Evolutionary conservation across 2,888 invertebrate species (phyloP), one percentile per base, ranked within the genome.

Genomic region (Colletes collaris): DNA sequence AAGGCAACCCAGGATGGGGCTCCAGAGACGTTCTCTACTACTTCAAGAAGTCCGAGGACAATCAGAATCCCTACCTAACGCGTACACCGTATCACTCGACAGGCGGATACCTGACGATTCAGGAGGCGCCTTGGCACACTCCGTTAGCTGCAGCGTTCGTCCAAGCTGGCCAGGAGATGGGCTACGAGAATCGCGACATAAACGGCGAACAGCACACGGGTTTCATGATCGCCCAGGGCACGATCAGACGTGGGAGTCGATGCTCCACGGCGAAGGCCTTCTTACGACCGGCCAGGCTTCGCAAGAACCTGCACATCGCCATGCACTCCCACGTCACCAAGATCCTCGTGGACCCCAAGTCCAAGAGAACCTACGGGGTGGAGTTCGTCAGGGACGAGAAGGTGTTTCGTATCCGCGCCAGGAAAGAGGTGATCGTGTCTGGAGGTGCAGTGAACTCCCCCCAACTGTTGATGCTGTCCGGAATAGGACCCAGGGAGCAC

Each of bases 391-490:
- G 97, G 59, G 96, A 97, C 67, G 96, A 96, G 64, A 95, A 96
- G 93, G 90, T 96, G 0, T 95, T 96, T 87, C 94, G 96, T 64
- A 95, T 97, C 2, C 93, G 96, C 75, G 97, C 98, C 0, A 95
- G 95, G 49, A 97, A 97, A 91, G 98, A 98, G 92, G 97, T 99
- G 0, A 97, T 99, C 64, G 91, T 99, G 2, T 97, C 97, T 0
- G 98, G 96, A 0, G 99, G 99, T 0, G 95, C 99, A 0, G 95
- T 99, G 0, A 99, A 98, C 91, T 97, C 98, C 0, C 98, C 99
- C 0, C 99, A 99, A 91, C 90, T 99, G 2, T 93, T 99, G 53
- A 98, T 99, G 98, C 93, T 99, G 0, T 98, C 98, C 8, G 99
- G 99, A 0, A 95, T 99, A 11, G 97, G 97, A 0, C 97, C 97